A percentile compares a stretch with the other conserved stretches of the same genome.
Conservation (phyloP, 2,888 invertebrate genomes). For the Gymnocheta viridis region DNA sequence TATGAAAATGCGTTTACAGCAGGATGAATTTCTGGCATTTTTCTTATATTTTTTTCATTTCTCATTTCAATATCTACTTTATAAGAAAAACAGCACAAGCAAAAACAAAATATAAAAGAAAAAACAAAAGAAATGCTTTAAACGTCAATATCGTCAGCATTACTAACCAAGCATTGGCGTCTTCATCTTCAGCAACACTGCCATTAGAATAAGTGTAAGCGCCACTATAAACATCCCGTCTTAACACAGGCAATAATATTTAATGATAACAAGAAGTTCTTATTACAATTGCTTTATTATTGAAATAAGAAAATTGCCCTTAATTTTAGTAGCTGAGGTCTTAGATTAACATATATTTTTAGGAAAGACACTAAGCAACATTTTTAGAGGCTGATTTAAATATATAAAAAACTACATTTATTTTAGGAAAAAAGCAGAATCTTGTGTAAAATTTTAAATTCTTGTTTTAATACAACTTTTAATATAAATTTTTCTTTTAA, state of each 20-base stretch:
- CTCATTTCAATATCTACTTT: constrained; percentile 9
- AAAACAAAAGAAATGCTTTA: too few species aligned
- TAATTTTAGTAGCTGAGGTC: constrained; percentile 31
- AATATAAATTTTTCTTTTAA: too few species aligned
- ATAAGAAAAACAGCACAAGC: background rate
- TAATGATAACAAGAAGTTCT: constrained; percentile 59
- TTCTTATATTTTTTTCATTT: constrained; percentile 15
- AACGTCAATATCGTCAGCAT: constrained; percentile 43
- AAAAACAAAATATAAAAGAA: background rate
- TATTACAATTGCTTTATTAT: constrained; percentile 56
- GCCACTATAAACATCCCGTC: constrained; percentile 32
- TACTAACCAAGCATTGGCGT: background rate
- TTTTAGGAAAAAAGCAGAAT: background rate
- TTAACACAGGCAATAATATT: constrained; percentile 53
- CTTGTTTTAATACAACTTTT: too few species aligned
- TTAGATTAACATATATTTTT: background rate
- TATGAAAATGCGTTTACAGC: constrained; percentile 62
- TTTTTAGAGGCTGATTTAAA: background rate
- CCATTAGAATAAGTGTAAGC: constrained; percentile 18
- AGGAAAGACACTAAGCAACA: background rate
- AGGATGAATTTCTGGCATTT: constrained; percentile 59
- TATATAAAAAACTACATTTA: background rate
- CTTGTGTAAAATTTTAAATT: too few species aligned
- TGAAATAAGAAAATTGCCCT: constrained; percentile 52
- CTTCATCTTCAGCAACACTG: background rate